Evolutionary conservation across 2,113 vertebrate species (phyloP).

Genomic region (Bettongia penicillata): DNA sequence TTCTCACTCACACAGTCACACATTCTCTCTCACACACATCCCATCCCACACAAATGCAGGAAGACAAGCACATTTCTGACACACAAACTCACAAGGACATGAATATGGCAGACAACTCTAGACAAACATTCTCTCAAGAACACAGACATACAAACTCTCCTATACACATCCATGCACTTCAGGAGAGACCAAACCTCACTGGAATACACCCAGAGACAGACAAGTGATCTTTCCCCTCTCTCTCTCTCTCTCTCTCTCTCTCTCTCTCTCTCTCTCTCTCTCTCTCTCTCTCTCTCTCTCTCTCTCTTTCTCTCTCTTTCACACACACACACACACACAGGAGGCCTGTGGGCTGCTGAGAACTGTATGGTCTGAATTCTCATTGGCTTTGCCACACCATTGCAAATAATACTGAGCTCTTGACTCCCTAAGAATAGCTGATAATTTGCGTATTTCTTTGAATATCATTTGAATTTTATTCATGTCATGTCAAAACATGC

Average conservation of each 20-base stretch:
- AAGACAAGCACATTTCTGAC: neutral
- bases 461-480: slow-evolving; percentile 79
- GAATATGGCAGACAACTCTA: neutral
- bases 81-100: neutral
- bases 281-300: too few species aligned
- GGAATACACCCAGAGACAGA: neutral
- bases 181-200: neutral
- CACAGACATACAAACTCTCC: neutral
- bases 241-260: too few species aligned
- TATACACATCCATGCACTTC: neutral
- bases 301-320: too few species aligned
- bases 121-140: neutral
- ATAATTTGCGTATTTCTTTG: slow-evolving; percentile 77
- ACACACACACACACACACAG: neutral
- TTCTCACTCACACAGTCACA: neutral
- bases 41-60: neutral
- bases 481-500: slow-evolving; percentile 72
- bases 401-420: slow-evolving; percentile 1
- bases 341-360: neutral
- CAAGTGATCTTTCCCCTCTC: too few species aligned
- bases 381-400: slow-evolving; percentile 37
- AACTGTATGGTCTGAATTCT: slow-evolving; percentile 6
- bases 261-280: too few species aligned
- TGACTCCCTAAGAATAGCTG: slow-evolving; percentile 50
- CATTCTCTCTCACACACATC: neutral